These are phyloP conservation scores for Rattus norvegicus DNA, from an alignment of 2,113 vertebrate species.

Conservation along the genomic window DNA sequence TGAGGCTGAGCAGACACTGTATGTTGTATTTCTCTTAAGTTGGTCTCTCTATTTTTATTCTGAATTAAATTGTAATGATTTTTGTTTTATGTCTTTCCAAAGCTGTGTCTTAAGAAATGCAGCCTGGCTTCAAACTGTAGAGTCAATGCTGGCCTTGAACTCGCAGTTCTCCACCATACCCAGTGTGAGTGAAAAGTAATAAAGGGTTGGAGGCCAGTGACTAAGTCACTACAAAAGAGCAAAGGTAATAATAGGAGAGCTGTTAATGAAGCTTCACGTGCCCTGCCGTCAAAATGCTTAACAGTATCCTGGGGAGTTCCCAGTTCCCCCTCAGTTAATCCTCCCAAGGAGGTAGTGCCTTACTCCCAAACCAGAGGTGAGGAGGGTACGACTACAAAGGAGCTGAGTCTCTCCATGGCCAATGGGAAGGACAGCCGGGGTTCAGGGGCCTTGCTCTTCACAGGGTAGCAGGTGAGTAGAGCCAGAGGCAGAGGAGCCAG, in stretches of 20 bases:
- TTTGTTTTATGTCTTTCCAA: neutral
- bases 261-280: neutral
- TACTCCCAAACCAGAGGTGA: neutral
- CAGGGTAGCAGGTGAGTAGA: neutral
- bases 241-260: neutral
- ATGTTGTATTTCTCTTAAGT: constrained; percentile 29
- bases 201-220: neutral
- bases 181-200: neutral
- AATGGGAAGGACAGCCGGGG: neutral
- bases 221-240: neutral
- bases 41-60: neutral
- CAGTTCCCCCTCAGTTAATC: neutral
- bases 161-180: neutral
- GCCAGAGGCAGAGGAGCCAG: too few relatives aligned
- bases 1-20: neutral
- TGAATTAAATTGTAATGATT: neutral
- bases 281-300: neutral
- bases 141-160: neutral
- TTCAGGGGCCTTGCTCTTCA: neutral
- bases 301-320: neutral
- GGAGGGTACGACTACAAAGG: neutral
- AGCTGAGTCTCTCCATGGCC: neutral
- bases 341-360: neutral
- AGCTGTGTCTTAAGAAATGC: neutral
- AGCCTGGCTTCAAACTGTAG: neutral